Percentiles rank a stretch among this genome's conserved stretches.
Evolutionary conservation across 2,113 vertebrate species (phyloP).

Genomic region (Tichodroma muraria): DNA sequence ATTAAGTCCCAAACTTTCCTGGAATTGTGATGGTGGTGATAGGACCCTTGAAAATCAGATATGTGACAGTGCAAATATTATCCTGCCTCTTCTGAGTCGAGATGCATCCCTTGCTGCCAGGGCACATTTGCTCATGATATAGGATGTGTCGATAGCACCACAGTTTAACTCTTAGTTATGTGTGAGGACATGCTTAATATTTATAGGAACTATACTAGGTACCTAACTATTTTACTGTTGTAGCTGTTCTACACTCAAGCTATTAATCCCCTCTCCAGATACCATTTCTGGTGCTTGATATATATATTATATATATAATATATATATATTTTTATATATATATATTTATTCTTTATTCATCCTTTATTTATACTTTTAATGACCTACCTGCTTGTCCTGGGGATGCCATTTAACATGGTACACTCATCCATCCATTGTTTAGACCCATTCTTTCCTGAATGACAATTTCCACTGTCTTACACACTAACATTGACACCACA

Average conservation of each 20-base stretch:
- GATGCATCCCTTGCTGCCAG: not conserved
- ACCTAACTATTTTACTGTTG: not conserved
- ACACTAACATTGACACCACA: not conserved
- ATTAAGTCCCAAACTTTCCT: not conserved
- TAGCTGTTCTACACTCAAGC: not conserved
- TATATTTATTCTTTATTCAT: not conserved
- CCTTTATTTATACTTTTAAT: not conserved
- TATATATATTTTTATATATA: not conserved
- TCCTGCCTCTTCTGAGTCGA: not conserved
- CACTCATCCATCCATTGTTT: not conserved
- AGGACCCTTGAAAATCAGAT: not conserved
- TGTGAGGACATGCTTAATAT: not conserved
- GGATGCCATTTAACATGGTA: not conserved
- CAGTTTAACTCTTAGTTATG: not conserved
- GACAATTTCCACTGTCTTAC: not conserved
- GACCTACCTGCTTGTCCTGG: not conserved
- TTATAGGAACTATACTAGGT: not conserved
- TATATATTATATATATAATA: not conserved
- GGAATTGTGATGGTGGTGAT: not conserved
- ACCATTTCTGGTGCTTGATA: not conserved
- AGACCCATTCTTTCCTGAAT: not conserved
- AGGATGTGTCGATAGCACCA: not conserved
- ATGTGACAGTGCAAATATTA: not conserved
- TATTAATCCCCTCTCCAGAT: not conserved
- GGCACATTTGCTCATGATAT: not conserved